phyloP scores from a whole-genome alignment of 1,140 invertebrate species.

The Chlorops oryzae region DNA sequence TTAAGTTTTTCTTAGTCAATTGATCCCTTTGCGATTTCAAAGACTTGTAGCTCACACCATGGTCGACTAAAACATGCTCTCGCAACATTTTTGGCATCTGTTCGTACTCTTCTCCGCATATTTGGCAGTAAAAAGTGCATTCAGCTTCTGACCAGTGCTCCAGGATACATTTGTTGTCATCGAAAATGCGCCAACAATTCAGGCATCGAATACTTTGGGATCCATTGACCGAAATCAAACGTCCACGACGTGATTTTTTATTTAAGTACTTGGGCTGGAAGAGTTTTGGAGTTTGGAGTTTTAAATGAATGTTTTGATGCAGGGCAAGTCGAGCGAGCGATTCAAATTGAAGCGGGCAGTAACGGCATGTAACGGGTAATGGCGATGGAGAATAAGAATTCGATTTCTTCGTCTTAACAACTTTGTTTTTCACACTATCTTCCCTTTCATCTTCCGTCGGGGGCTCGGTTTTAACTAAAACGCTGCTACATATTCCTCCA shows the following conservation, averaged over 20 bases:
- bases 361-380: not conserved
- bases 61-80: slow-evolving; percentile 14
- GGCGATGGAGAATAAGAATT: not conserved
- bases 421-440: no score
- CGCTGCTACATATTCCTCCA: no score
- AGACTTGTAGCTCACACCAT: slow-evolving; percentile 16
- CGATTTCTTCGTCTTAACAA: no score
- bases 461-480: no score
- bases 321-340: slow-evolving; percentile 2
- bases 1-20: not conserved
- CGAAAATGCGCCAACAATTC: slow-evolving; percentile 17
- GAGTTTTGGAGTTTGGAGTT: not conserved
- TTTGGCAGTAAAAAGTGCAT: slow-evolving; percentile 18
- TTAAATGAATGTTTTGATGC: slow-evolving; percentile 20
- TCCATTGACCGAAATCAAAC: slow-evolving; percentile 9
- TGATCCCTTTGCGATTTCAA: not conserved
- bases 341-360: slow-evolving; percentile 1
- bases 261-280: slow-evolving; percentile 9
- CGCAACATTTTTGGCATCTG: slow-evolving; percentile 11
- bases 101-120: slow-evolving; percentile 18
- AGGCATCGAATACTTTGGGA: slow-evolving; percentile 16
- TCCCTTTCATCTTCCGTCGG: no score
- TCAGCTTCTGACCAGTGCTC: slow-evolving; percentile 15
- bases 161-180: slow-evolving; percentile 10
- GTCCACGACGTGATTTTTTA: slow-evolving; percentile 13